These are phyloP conservation scores for Pan troglodytes DNA, from an alignment of 2,113 vertebrate genomes.

Conservation along the genomic window DNA sequence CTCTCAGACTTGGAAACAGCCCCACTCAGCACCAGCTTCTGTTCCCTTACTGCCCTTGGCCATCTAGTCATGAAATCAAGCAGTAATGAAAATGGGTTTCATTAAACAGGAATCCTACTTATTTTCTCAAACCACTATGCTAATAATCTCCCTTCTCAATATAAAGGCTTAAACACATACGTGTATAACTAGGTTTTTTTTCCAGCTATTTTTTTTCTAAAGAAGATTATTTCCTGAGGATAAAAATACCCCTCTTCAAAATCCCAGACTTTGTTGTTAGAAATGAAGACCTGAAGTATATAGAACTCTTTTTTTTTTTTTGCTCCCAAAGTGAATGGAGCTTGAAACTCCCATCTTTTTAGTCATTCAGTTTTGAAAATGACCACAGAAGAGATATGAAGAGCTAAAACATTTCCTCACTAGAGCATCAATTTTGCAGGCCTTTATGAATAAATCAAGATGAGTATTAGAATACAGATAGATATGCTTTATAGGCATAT, in stretches of 20 bases:
- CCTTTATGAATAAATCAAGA: constrained; percentile 78
- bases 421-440: constrained; percentile 75
- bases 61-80: constrained; percentile 44
- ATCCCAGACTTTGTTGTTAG: constrained; percentile 76
- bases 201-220: constrained; percentile 76
- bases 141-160: constrained; percentile 83
- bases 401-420: constrained; percentile 70
- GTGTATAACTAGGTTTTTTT: constrained; percentile 75
- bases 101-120: constrained; percentile 81
- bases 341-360: constrained; percentile 34
- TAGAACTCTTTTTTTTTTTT: background rate
- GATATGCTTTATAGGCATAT: constrained; percentile 62
- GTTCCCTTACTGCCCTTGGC: constrained; percentile 44
- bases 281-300: constrained; percentile 75
- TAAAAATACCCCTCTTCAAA: constrained; percentile 77
- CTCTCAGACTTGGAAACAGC: constrained; percentile 7
- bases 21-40: background rate
- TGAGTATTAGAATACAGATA: constrained; percentile 67
- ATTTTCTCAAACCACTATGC: constrained; percentile 82
- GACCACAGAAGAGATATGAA: constrained; percentile 65
- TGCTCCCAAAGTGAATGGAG: constrained; percentile 19
- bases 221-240: constrained; percentile 79
- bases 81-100: constrained; percentile 67
- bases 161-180: constrained; percentile 86
- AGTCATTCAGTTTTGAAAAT: constrained; percentile 66